phyloP scores from a whole-genome alignment of 2,113 vertebrate genomes.

The Semnopithecus entellus region DNA sequence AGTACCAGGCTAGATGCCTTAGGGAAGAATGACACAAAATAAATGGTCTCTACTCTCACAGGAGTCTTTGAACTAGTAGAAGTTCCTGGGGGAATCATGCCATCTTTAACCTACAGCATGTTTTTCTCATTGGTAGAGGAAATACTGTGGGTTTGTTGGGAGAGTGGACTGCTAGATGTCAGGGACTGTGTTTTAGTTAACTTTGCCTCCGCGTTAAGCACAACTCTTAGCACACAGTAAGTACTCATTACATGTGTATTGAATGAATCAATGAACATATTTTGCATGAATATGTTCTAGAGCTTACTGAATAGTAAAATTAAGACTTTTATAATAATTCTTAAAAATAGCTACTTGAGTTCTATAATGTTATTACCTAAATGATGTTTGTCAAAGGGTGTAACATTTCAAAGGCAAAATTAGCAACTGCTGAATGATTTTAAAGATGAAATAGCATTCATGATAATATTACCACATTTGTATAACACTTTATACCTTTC shows the following conservation, averaged over 20 bases:
- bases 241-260: not conserved
- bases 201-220: not conserved
- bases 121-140: not conserved
- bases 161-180: fast-evolving
- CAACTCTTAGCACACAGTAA: not conserved
- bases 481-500: not conserved
- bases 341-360: not conserved
- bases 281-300: not conserved
- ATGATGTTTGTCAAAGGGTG: not conserved
- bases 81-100: not conserved
- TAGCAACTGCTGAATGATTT: not conserved
- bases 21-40: not conserved
- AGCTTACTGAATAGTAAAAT: not conserved
- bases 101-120: not conserved
- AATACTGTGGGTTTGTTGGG: not conserved
- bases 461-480: not conserved
- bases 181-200: not conserved
- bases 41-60: not conserved
- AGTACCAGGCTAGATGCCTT: not conserved
- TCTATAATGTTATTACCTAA: not conserved
- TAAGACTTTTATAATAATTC: not conserved
- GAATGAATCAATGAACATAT: not conserved
- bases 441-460: not conserved
- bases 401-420: not conserved
- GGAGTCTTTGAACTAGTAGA: not conserved